These are phyloP conservation scores for Petaurus breviceps DNA, from an alignment of 2,113 vertebrate species.

Conservation along the genomic window DNA sequence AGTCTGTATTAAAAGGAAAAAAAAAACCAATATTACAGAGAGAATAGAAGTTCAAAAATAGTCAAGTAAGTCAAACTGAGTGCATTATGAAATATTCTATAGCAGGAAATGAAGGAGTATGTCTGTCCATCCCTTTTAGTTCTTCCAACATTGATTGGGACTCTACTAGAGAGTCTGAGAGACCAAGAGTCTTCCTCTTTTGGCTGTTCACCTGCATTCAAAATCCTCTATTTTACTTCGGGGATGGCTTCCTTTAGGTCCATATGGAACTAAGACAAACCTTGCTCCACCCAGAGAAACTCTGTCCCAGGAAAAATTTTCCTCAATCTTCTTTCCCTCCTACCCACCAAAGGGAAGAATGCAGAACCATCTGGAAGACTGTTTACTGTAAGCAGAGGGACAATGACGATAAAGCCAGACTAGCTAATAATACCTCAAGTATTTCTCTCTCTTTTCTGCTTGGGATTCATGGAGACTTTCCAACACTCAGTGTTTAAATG, in stretches of 20 bases:
- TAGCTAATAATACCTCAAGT: slow-evolving; percentile 49
- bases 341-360: not conserved
- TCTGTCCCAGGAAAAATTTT: not conserved
- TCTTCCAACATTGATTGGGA: not conserved
- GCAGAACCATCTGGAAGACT: not conserved
- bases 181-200: not conserved
- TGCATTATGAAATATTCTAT: not conserved
- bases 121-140: not conserved
- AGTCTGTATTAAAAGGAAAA: slow-evolving; percentile 63
- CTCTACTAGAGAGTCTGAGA: not conserved
- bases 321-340: slow-evolving; percentile 6
- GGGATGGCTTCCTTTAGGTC: slow-evolving; percentile 25
- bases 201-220: not conserved
- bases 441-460: slow-evolving; percentile 37
- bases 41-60: slow-evolving; percentile 61
- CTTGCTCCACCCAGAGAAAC: slow-evolving; percentile 15
- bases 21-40: slow-evolving; percentile 62
- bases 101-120: not conserved
- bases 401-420: slow-evolving; percentile 1
- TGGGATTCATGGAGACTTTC: slow-evolving; percentile 49
- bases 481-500: slow-evolving; percentile 38
- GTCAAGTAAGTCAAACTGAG: not conserved
- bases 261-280: slow-evolving; percentile 11
- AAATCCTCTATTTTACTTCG: not conserved
- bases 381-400: not conserved